A percentile compares a stretch with the other conserved stretches of the same genome.
phyloP scores from a whole-genome alignment of 2,797 vertebrate genomes.

The Odontamblyopus lacepedii region DNA sequence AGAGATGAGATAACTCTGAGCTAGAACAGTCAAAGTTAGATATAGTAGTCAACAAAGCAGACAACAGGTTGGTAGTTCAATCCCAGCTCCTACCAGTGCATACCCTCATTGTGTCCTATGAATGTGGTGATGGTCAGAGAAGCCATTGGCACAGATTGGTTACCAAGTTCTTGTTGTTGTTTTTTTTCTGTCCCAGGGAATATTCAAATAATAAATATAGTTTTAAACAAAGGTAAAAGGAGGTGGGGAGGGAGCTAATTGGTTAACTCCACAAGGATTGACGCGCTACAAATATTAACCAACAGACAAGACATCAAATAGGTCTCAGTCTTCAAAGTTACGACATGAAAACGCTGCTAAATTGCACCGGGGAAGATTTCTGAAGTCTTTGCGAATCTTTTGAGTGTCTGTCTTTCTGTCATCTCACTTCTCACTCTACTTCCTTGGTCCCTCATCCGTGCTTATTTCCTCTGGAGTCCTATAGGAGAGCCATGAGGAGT shows the following conservation, averaged over 20 bases:
- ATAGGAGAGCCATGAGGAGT: conserved; percentile 52
- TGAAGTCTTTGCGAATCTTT: conserved; percentile 54
- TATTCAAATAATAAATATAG: neutral
- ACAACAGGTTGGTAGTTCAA: no score
- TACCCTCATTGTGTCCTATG: no score
- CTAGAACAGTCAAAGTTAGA: neutral
- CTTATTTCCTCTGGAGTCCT: conserved; percentile 51
- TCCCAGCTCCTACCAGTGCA: no score
- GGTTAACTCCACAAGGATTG: conserved; percentile 54
- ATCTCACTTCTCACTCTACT: conserved; percentile 34
- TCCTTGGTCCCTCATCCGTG: conserved; percentile 26
- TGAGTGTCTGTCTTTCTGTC: conserved; percentile 33
- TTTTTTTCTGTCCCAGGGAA: neutral
- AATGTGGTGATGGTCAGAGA: neutral
- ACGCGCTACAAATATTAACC: conserved; percentile 62
- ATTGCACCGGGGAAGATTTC: conserved; percentile 72
- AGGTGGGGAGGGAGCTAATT: conserved; percentile 63
- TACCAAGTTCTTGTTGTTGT: neutral
- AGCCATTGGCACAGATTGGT: neutral
- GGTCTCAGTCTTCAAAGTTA: conserved; percentile 73
- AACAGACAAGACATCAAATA: conserved; percentile 73
- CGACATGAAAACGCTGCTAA: conserved; percentile 74
- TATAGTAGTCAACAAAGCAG: no score
- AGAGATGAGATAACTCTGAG: neutral
- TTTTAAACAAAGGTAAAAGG: neutral